phyloP scores from a whole-genome alignment of 1,140 invertebrate genomes.

The Macrostomum lignano region DNA sequence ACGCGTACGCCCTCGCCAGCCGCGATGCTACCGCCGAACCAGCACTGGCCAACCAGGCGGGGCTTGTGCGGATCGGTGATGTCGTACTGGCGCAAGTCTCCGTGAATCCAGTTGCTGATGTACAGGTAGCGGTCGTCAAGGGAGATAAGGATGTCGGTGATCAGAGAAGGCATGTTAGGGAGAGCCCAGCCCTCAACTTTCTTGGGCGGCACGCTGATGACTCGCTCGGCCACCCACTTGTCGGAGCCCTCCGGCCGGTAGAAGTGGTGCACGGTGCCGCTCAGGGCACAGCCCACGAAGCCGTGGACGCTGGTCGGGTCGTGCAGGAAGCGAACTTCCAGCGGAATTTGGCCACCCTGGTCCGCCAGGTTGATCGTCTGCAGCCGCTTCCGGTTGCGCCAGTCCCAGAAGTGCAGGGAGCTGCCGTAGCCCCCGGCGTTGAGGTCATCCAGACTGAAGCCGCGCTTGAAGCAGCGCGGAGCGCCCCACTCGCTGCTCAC shows the following conservation, averaged over 20 bases:
- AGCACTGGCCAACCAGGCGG: conserved; percentile 50
- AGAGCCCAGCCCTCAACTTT: conserved; percentile 41
- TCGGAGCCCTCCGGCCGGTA: conserved; percentile 14
- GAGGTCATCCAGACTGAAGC: conserved; percentile 39
- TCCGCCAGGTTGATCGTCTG: conserved; percentile 55
- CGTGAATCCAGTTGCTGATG: conserved; percentile 66
- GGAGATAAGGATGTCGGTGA: conserved; percentile 72
- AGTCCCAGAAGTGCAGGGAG: conserved; percentile 59
- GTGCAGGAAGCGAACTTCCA: conserved; percentile 76
- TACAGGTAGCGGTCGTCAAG: conserved; percentile 74
- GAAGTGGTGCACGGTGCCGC: conserved; percentile 42
- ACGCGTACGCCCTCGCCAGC: too few species aligned
- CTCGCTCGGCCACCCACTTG: conserved; percentile 42
- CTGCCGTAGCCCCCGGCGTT: conserved; percentile 44
- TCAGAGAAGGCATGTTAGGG: conserved; percentile 42
- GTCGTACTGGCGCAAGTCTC: conserved; percentile 72
- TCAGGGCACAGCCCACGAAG: conserved; percentile 51
- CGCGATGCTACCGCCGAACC: too few species aligned
- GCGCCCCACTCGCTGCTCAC: conserved; percentile 65
- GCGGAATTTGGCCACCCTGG: conserved; percentile 47
- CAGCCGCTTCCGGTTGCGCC: conserved; percentile 44
- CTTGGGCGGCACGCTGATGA: conserved; percentile 44
- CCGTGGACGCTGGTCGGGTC: conserved; percentile 48
- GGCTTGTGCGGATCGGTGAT: conserved; percentile 49
- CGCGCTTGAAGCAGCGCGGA: conserved; percentile 49